These are phyloP conservation scores for Limonius californicus DNA, from an alignment of 1,140 invertebrate genomes.

Conservation along the genomic window DNA sequence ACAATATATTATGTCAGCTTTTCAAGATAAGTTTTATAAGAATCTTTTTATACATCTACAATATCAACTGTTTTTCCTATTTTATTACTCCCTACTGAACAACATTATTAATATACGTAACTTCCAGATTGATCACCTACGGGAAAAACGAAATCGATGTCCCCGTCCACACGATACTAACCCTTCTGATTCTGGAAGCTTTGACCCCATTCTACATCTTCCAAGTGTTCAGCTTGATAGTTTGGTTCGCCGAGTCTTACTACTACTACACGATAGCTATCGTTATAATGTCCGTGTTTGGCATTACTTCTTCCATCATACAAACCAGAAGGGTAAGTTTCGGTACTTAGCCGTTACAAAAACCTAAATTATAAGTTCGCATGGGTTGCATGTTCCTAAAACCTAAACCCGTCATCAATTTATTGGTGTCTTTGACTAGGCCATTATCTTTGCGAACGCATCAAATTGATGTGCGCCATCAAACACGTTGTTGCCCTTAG, in stretches of 20 bases:
- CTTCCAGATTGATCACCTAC: constrained; percentile 68
- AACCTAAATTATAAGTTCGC: background rate
- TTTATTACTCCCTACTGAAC: constrained; percentile 18
- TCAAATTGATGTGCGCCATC: no score
- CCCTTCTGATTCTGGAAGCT: constrained; percentile 72
- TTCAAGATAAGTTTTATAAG: no score
- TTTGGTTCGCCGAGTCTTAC: constrained; percentile 80
- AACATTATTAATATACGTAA: no score
- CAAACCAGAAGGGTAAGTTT: constrained; percentile 74
- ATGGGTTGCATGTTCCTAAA: background rate
- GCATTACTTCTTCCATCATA: constrained; percentile 75
- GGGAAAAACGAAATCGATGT: constrained; percentile 78
- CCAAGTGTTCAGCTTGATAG: constrained; percentile 79
- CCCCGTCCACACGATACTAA: constrained; percentile 66
- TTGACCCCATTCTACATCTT: constrained; percentile 97
- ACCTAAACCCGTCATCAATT: no score
- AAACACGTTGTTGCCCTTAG: constrained; percentile 44
- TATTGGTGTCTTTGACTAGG: background rate
- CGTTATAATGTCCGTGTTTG: constrained; percentile 80
- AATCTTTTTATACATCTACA: no score
- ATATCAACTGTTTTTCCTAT: no score
- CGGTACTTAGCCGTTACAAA: background rate
- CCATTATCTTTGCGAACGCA: background rate
- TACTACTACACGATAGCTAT: constrained; percentile 85
- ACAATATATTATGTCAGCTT: no score